Evolutionary conservation across 2,797 vertebrate genomes (phyloP), one percentile per base, ranked within the genome.

Genomic region (Allobates femoralis): DNA sequence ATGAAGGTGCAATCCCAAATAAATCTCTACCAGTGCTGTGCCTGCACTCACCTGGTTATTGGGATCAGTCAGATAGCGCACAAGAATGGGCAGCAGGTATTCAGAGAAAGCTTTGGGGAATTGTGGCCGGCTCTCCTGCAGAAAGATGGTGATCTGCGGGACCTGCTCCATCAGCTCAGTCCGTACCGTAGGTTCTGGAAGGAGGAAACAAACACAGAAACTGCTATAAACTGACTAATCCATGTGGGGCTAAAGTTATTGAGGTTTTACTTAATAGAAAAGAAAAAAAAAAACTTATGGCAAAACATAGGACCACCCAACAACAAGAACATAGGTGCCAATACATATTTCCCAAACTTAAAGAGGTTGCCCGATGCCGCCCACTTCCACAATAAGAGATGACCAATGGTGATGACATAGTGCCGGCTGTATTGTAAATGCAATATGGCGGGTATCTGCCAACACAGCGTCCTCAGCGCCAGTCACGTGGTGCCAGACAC

Each of bases 91-190:
- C 76, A 97, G 93, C 58, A 99, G 92, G 90, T 95, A 96, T 89
- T 96, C 95, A 16, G 97, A 96, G 91, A 97, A 96, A 3, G 96
- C 95, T 50, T 92, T 90, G 64, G 96, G 96, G 85, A 97, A 98
- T 91, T 96, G 95, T 79, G 95, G 95, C 77, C 95, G 93, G 92
- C 94, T 97, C 92, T 97, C 97, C 60, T 96, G 96, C 73, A 97
- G 94, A 91, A 97, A 97, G 94, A 97, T 94, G 84, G 96, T 96
- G 83, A 98, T 94, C 60, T 97, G 96, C 87, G 97, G 97, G 74
- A 97, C 94, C 89, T 98, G 97, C 80, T 97, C 97, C 96, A 98
- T 97, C 90, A 99, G 94, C 89, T 98, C 97, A 26, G 96, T 96
- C 87, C 95, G 90, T 55, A 97, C 96, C 21, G 96, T 96, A 41